These are phyloP conservation scores for Cantharis flavilabris DNA, from an alignment of 2,888 invertebrate genomes.

Conservation along the genomic window DNA sequence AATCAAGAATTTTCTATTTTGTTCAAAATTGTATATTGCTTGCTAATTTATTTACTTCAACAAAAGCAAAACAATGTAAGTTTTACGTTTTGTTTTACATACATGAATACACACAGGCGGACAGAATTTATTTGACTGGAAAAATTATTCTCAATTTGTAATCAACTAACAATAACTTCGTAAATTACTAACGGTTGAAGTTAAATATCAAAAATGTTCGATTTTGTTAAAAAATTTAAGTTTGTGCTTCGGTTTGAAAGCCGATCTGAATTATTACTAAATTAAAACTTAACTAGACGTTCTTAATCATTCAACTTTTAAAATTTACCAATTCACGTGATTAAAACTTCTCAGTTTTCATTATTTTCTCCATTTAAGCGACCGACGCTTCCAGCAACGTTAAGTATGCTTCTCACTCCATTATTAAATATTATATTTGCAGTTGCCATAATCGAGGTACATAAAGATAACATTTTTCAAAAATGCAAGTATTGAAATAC, in stretches of 20 bases:
- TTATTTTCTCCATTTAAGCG: not conserved
- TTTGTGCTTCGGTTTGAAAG: too few species aligned
- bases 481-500: not conserved
- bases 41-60: not conserved
- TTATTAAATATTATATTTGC: not conserved
- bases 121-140: not conserved
- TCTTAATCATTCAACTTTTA: too few species aligned
- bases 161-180: not conserved
- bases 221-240: too few species aligned
- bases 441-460: not conserved
- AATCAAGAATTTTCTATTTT: not conserved
- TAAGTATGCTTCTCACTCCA: not conserved
- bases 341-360: too few species aligned
- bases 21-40: not conserved
- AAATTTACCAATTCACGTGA: too few species aligned
- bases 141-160: not conserved
- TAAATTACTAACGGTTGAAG: too few species aligned
- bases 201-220: too few species aligned
- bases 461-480: not conserved
- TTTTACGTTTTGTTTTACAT: not conserved
- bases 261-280: too few species aligned
- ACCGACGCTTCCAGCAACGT: not conserved
- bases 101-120: not conserved
- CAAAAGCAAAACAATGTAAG: not conserved
- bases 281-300: too few species aligned